Percentiles rank a stretch among this genome's conserved stretches.
Evolutionary conservation across 2,113 vertebrate species (phyloP).

Genomic region (Chlamydotis undulata): DNA sequence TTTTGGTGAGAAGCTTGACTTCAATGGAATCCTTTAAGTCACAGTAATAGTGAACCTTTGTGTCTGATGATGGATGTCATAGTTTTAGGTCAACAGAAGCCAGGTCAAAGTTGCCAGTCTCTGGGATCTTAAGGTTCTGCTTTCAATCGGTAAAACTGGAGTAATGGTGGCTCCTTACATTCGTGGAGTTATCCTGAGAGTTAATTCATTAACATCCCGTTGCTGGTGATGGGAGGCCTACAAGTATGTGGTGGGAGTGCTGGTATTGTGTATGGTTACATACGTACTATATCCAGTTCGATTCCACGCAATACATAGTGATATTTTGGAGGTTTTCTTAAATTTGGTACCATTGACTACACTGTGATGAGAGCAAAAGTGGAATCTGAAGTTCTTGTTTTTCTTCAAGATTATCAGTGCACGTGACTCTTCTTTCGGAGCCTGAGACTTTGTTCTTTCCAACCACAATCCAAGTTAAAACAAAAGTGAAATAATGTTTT

Average conservation of each 20-base stretch:
- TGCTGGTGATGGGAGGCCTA: not conserved
- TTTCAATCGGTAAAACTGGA: not conserved
- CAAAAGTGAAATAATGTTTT: not conserved
- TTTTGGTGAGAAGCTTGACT: not conserved
- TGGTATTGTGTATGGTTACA: not conserved
- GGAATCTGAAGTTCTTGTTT: not conserved
- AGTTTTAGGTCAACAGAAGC: not conserved
- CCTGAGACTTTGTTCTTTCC: not conserved
- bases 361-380: not conserved
- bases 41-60: not conserved
- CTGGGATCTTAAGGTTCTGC: not conserved
- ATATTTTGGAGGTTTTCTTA: not conserved
- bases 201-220: not conserved
- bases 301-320: not conserved
- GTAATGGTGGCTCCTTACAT: rapidly evolving
- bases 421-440: not conserved
- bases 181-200: not conserved
- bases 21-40: not conserved
- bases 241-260: not conserved
- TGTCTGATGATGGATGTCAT: not conserved
- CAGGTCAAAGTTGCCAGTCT: not conserved
- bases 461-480: not conserved
- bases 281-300: not conserved
- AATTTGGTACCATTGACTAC: not conserved
- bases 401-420: not conserved